Base-by-base conservation (phyloP, 2,888 invertebrate genomes). In the Scaptomyza tumidula region DNA sequence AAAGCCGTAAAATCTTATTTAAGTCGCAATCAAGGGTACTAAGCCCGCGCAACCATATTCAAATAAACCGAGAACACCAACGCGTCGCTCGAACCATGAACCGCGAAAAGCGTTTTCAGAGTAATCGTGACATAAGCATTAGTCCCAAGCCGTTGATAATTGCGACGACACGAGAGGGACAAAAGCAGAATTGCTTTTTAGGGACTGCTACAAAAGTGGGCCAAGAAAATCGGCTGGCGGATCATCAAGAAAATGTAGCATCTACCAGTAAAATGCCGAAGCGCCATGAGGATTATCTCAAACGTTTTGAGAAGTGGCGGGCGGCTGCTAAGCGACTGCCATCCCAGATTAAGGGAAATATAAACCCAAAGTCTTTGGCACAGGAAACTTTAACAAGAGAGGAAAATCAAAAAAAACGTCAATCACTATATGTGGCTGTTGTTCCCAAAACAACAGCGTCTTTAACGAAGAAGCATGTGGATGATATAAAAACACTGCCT, bases 51-150 rank as follows among this genome's bases (percentile, higher is more conserved):
- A 65, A 84, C 39, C 70, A 80, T 39, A 72, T 53, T 44, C 56
- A 70, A 19, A 19, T 66, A 3, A 87, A 82, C 46, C 86, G 90
- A 0, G 71, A 86, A 9, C 54, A 37, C 0, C 78, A 74, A 11
- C 71, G 69, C 48, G 75, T 71, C 6, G 71, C 64, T 43, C 80
- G 90, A n/a, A 57, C 57, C 50, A 78, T 88, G 37, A 63, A 78
- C 5, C 78, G 90, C 13, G 77, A 68, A 1, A 71, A 88, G 9
- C 48, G 56, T 27, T 90, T 78, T 64, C 67, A 83, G 57, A 60
- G 46, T 10, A 75, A 80, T 6, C 80, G 90, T 33, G 57, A 76
- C 10, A 78, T 88, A n/a, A 65, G 63, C 13, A 41, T 64, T 0
- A 89, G 79, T 50, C 86, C 86, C 10, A 68, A 75, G 2, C 71